Conservation (phyloP, 1,140 invertebrate species). For the Scaptomyza montana region DNA sequence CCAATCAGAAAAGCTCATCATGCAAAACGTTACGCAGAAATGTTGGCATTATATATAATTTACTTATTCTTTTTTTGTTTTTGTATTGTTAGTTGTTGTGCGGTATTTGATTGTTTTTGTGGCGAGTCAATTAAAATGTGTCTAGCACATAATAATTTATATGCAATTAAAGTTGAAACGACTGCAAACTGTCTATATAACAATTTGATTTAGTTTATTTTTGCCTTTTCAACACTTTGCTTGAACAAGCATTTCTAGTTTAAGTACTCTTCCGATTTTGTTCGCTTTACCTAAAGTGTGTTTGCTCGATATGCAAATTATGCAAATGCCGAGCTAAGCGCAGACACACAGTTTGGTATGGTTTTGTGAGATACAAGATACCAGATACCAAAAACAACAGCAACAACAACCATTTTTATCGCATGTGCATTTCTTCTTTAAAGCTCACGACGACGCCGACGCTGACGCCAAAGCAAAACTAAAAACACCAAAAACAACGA, state of each 20-base stretch:
- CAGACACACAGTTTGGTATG: constrained; percentile 7
- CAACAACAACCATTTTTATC: constrained; percentile 58
- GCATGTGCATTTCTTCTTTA: constrained; percentile 67
- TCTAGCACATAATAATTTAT: constrained; percentile 62
- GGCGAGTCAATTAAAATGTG: constrained; percentile 70
- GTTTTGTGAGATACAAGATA: constrained; percentile 47
- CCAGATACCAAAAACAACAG: constrained; percentile 40
- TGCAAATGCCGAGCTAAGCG: constrained; percentile 69
- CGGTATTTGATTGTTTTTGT: constrained; percentile 34
- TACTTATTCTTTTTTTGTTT: background rate
- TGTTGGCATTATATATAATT: constrained; percentile 8
- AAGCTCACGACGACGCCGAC: constrained; percentile 59
- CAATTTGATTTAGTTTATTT: constrained; percentile 10
- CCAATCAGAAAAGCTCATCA: constrained; percentile 1
- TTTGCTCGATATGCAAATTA: constrained; percentile 71
- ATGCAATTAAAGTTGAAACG: constrained; percentile 62
- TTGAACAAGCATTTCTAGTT: constrained; percentile 12
- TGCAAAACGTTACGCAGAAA: background rate
- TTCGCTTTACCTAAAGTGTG: constrained; percentile 32
- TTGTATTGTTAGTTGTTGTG: background rate
- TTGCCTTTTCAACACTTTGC: constrained; percentile 4
- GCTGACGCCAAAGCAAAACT: background rate
- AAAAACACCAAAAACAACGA: constrained; percentile 4
- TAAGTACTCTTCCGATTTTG: constrained; percentile 20
- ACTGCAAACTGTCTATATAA: constrained; percentile 53